Base-by-base conservation (phyloP, 2,888 invertebrate genomes). In the Dolichomitus sp. region DNA sequence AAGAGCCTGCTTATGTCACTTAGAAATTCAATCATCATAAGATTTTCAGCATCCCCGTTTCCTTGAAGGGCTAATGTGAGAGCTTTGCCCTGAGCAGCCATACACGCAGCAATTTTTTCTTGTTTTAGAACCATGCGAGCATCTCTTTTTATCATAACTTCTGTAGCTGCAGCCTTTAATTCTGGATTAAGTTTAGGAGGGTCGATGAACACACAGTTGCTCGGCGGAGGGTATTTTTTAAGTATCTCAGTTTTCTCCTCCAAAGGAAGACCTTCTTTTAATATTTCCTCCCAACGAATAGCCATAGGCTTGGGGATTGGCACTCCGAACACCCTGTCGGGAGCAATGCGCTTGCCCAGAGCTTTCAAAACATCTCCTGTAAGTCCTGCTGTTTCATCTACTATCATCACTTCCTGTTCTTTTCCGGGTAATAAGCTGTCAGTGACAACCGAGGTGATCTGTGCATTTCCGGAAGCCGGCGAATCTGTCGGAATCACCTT, bases 81-180 rank as follows among this genome's bases (percentile, higher is more conserved):
- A 0, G 80, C 80, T 33, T 70, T 76, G 0, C 69, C 76, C 48
- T 65, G 54, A 7, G 80, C 80, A 2, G 63, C 27, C 11, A 80
- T 40, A 11, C 80, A 76, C 7, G 70, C 80, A 11, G 54, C n/a
- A 33, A 76, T 69, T 37, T 54, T 74, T 75, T 80, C 76, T 27
- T 70, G 80, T 14, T 80, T 76, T 0, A 17, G 4, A 14, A 80
- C 59, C 2, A 75, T 80, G 0, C 75, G 52, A 12, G 37, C 33
- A 37, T 78, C 70, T 78, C 61, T 48, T 78, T 69, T 78, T n/a
- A 61, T 4, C 12, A 59, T 37, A 7, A n/a, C 48, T 12, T 59
- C 61, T 1, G 33, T 59, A 6, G 37, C 70, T 11, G 59, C 45
- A 1, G 59, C 79, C 30, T 79, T 66, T 9, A 73, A 7, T 27